Conservation (phyloP, 2,113 vertebrate genomes). For the Calyptomena viridis region DNA sequence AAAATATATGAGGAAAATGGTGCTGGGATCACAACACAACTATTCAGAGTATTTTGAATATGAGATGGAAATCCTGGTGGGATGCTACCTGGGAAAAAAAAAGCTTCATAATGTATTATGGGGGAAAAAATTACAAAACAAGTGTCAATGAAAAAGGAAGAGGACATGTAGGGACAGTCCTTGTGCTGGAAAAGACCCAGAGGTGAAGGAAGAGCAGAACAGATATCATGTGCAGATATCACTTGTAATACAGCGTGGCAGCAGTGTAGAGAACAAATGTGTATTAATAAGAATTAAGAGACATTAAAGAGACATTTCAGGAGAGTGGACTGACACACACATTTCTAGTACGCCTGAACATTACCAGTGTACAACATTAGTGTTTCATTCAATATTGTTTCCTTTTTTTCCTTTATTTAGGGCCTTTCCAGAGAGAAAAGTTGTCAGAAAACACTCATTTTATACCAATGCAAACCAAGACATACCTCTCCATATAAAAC, state of each 20-base stretch:
- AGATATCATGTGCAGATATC: fast-evolving
- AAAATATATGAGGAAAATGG: not conserved
- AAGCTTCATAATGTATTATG: not conserved
- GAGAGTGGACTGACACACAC: not conserved
- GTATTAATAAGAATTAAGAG: not conserved
- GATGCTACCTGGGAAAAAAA: not conserved
- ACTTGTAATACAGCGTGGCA: not conserved
- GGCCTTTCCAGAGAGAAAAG: not conserved
- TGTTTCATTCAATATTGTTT: not conserved
- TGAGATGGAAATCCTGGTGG: not conserved
- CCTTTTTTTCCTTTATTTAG: not conserved
- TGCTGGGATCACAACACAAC: not conserved
- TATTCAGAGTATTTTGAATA: not conserved
- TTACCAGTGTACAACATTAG: not conserved
- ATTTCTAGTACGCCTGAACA: not conserved
- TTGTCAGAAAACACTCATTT: not conserved
- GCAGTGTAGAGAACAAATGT: not conserved
- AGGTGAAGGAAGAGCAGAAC: not conserved
- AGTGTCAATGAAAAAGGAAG: not conserved
- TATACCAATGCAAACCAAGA: not conserved
- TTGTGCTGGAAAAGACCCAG: fast-evolving
- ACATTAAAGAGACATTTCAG: not conserved
- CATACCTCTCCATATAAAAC: not conserved
- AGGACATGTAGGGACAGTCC: fast-evolving
- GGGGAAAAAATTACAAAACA: not conserved